Conservation (phyloP, 1,140 invertebrate genomes). For the Neuroterus valhalla region DNA sequence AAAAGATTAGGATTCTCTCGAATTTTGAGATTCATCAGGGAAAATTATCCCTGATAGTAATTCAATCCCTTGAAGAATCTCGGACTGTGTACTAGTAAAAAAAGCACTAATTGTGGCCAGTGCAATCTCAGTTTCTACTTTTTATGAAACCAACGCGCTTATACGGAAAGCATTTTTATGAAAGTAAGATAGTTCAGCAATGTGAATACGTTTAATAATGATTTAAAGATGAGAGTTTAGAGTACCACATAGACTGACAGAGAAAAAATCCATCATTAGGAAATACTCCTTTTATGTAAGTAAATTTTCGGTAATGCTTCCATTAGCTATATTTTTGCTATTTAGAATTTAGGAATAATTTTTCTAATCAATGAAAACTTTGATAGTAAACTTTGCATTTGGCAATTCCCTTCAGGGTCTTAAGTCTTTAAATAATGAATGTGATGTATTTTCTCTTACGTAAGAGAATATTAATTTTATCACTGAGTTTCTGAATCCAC, state of each 20-base stretch:
- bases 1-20: slow-evolving; percentile 7
- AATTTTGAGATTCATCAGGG: slow-evolving; percentile 8
- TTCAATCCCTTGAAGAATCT: neutral
- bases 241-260: slow-evolving; percentile 12
- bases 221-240: neutral
- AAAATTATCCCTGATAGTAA: slow-evolving; percentile 26
- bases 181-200: neutral
- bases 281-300: neutral
- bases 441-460: slow-evolving; percentile 10
- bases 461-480: slow-evolving; percentile 13
- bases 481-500: neutral
- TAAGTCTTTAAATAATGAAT: slow-evolving; percentile 3
- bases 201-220: neutral
- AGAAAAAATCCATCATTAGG: neutral
- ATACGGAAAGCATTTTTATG: neutral
- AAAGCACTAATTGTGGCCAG: neutral
- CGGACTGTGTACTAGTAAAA: neutral
- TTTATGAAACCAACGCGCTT: slow-evolving; percentile 11
- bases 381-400: neutral
- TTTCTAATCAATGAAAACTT: no score
- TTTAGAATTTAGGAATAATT: neutral
- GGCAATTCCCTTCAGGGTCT: neutral
- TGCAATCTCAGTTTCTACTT: slow-evolving; percentile 2
- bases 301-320: neutral
- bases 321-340: slow-evolving; percentile 15